These are phyloP conservation scores for Hystrix brachyura DNA, from an alignment of 2,113 vertebrate species.

Conservation along the genomic window DNA sequence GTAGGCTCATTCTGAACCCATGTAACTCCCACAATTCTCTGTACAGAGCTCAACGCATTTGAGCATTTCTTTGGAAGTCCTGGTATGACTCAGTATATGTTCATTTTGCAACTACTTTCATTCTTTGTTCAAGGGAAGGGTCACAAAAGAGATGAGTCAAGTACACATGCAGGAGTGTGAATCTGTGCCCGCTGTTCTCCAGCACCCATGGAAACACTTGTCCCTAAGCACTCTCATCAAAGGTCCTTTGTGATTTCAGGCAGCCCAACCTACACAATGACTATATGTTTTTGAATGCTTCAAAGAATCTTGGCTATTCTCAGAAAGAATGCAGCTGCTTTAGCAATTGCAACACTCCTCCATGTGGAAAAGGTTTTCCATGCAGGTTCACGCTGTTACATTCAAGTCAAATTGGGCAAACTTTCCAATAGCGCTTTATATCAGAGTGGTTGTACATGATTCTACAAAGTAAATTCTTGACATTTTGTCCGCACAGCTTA, in stretches of 20 bases:
- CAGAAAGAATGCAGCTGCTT: constrained; percentile 39
- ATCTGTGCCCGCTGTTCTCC: constrained; percentile 24
- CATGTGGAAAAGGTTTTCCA: constrained; percentile 3
- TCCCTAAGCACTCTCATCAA: constrained; percentile 52
- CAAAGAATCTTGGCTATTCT: constrained; percentile 70
- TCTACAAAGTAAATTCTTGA: constrained; percentile 44
- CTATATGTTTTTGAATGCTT: constrained; percentile 59
- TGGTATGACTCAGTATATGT: constrained; percentile 58
- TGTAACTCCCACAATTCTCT: constrained; percentile 53
- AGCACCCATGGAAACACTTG: constrained; percentile 61
- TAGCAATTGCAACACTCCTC: constrained; percentile 5
- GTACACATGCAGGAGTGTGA: background rate
- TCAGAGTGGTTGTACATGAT: background rate
- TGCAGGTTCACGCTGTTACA: constrained; percentile 32
- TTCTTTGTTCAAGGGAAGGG: constrained; percentile 65
- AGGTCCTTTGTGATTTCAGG: constrained; percentile 70
- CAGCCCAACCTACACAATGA: constrained; percentile 47
- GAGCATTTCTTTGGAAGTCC: constrained; percentile 60
- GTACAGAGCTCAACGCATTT: constrained; percentile 29
- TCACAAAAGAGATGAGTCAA: constrained; percentile 70
- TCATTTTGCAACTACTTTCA: constrained; percentile 56
- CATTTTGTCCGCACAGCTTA: background rate
- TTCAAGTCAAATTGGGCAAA: constrained; percentile 14
- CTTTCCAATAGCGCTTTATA: background rate
- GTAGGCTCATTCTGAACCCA: constrained; percentile 6